Percentiles rank a stretch among this genome's conserved stretches.
Conservation (phyloP, 2,888 invertebrate genomes). For the Fragum whitleyi region DNA sequence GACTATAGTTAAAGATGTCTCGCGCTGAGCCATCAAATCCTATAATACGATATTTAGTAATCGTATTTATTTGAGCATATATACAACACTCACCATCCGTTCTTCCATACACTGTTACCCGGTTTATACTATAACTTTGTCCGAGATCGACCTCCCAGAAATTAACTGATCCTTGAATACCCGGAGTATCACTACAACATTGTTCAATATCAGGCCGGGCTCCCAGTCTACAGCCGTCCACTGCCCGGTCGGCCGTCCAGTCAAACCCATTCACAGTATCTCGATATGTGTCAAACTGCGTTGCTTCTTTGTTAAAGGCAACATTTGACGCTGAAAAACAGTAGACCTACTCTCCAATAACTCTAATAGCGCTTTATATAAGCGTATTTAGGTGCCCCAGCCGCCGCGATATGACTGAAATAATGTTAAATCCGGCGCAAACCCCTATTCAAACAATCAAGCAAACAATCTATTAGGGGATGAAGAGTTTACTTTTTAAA, state of each 20-base stretch:
- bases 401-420: no score
- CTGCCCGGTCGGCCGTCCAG: slow-evolving; percentile 41
- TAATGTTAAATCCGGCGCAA: no score
- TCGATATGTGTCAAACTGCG: slow-evolving; percentile 12
- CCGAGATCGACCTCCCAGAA: slow-evolving; percentile 51
- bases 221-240: slow-evolving; percentile 29
- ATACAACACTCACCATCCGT: slow-evolving; percentile 5
- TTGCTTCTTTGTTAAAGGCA: slow-evolving; percentile 37
- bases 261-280: slow-evolving; percentile 12
- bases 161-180: slow-evolving; percentile 13
- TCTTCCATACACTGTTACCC: slow-evolving; percentile 39
- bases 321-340: slow-evolving; percentile 32
- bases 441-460: no score
- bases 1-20: no score
- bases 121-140: neutral
- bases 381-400: no score
- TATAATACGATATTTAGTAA: no score
- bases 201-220: slow-evolving; percentile 14
- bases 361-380: slow-evolving; percentile 53
- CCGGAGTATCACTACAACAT: slow-evolving; percentile 38
- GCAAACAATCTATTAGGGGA: no score
- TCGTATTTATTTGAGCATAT: no score
- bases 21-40: no score
- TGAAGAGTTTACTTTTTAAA: no score
- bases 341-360: neutral